These are phyloP conservation scores for Fukomys damarensis DNA, from an alignment of 2,113 vertebrate genomes.

Conservation along the genomic window DNA sequence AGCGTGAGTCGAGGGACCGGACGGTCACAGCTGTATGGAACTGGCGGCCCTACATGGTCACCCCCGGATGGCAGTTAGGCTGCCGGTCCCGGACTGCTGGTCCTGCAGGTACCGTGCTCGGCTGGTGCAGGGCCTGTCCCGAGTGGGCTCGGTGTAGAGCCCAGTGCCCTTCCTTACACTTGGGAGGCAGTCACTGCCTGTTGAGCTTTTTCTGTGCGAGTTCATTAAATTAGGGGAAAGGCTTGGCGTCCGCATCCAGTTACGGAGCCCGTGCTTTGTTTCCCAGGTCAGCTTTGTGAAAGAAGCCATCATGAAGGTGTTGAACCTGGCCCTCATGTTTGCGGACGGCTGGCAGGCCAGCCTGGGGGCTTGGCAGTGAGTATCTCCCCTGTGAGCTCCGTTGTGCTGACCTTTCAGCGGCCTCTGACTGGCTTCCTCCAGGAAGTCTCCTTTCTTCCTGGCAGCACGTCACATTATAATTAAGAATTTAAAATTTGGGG, in stretches of 20 bases:
- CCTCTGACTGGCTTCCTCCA: not conserved
- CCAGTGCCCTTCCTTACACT: not conserved
- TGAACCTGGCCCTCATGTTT: conserved; percentile 98
- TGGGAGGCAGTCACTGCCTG: not conserved
- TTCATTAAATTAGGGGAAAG: not conserved
- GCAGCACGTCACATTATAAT: not conserved
- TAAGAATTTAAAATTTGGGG: not conserved
- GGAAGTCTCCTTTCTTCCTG: not conserved
- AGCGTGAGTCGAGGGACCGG: no score
- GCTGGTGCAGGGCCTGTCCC: not conserved
- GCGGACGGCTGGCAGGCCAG: conserved; percentile 98
- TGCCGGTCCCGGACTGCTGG: not conserved
- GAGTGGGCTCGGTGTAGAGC: not conserved
- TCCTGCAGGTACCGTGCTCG: fast-evolving
- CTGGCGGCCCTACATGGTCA: not conserved
- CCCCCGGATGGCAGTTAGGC: not conserved
- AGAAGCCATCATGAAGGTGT: conserved; percentile 98
- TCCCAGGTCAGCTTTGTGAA: conserved; percentile 97
- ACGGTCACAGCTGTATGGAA: no score
- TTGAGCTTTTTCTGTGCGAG: not conserved
- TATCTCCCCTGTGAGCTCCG: not conserved
- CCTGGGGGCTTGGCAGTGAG: conserved; percentile 96
- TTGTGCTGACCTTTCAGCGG: not conserved
- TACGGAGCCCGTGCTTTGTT: conserved; percentile 42
- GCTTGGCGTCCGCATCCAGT: not conserved